Conservation (phyloP, 2,797 vertebrate species). For the Paguma larvata region DNA sequence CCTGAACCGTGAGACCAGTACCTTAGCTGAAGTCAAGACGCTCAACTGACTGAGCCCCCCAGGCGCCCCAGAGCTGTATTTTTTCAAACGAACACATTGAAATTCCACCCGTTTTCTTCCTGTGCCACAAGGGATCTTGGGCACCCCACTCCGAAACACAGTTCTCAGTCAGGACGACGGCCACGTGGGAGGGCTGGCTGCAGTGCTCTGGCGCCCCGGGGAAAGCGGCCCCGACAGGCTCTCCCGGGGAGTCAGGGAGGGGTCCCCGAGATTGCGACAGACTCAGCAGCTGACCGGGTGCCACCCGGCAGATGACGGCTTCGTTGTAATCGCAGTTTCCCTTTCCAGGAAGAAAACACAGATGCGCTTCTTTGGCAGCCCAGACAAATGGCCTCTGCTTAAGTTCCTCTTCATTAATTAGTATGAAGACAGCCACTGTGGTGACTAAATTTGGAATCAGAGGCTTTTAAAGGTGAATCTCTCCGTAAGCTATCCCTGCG, state of each 20-base stretch:
- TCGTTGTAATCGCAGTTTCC: constrained; percentile 63
- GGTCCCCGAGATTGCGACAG: not conserved
- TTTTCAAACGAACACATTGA: not conserved
- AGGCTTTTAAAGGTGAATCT: constrained; percentile 74
- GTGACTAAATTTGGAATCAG: constrained; percentile 53
- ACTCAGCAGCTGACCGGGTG: not conserved
- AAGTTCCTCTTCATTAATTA: constrained; percentile 50
- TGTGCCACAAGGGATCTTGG: not conserved
- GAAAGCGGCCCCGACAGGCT: not conserved
- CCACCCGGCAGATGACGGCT: not conserved
- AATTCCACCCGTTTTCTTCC: not conserved
- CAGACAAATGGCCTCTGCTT: not conserved
- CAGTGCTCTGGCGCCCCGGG: not conserved
- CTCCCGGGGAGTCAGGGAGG: not conserved
- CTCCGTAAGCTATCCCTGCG: not conserved
- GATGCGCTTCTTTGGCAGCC: not conserved
- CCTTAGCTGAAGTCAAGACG: too few relatives aligned
- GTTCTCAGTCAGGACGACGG: not conserved
- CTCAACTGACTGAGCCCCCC: too few relatives aligned
- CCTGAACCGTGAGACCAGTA: too few relatives aligned
- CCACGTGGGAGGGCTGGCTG: not conserved
- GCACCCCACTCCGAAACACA: not conserved
- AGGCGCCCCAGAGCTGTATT: not conserved
- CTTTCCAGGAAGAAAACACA: constrained; percentile 76
- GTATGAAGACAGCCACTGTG: constrained; percentile 54